Evolutionary conservation across 2,888 invertebrate species (phyloP).

Genomic region (Halictus ligatus): DNA sequence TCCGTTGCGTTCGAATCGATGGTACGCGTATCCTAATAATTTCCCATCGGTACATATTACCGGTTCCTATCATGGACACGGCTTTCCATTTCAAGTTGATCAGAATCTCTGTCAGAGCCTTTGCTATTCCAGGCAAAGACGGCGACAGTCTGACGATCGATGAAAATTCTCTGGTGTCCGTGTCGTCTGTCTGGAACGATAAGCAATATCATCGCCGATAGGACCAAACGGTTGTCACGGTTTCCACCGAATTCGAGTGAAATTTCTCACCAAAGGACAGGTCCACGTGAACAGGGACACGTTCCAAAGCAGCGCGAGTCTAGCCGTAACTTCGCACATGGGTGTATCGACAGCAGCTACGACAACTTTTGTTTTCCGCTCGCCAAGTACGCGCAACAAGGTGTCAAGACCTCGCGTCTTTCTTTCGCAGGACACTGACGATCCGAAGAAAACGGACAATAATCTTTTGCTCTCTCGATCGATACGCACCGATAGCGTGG

Average conservation of each 20-base stretch:
- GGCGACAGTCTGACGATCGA: constrained; percentile 81
- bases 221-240: not conserved
- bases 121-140: constrained; percentile 84
- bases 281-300: constrained; percentile 86
- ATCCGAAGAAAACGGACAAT: not conserved
- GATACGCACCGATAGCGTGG: not conserved
- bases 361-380: constrained; percentile 83
- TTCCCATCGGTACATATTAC: constrained; percentile 79
- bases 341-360: constrained; percentile 85
- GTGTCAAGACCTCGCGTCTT: constrained; percentile 84
- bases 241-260: not conserved
- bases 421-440: constrained; percentile 84
- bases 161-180: constrained; percentile 43
- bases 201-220: not conserved
- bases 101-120: constrained; percentile 85
- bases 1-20: not conserved
- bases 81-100: constrained; percentile 86
- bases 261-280: constrained; percentile 85
- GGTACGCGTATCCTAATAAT: not conserved
- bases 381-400: constrained; percentile 84
- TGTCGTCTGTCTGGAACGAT: constrained; percentile 59
- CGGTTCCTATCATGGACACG: constrained; percentile 85
- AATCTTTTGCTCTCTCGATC: not conserved
- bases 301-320: constrained; percentile 85
- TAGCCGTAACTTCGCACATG: constrained; percentile 85